Conservation (phyloP, 2,888 invertebrate species). For the Idaea straminata region DNA sequence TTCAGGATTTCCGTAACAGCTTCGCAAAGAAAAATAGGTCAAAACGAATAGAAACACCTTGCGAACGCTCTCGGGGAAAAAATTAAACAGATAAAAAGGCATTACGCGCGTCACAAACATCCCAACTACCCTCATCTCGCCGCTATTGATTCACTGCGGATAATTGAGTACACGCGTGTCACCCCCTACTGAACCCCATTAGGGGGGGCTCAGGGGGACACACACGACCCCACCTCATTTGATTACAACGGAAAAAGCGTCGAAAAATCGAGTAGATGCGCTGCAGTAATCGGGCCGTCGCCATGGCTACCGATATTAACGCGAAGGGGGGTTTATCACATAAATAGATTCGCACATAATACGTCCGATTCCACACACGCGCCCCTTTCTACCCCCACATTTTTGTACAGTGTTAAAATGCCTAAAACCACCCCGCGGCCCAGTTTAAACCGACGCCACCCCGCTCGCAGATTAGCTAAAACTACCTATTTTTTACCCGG, state of each 20-base stretch:
- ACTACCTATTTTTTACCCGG: constrained; percentile 84
- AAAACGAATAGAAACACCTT: constrained; percentile 9
- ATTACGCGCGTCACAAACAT: constrained; percentile 64
- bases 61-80: constrained; percentile 32
- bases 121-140: constrained; percentile 78
- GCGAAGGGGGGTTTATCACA: constrained; percentile 61
- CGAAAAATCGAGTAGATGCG: constrained; percentile 77
- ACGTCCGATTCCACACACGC: constrained; percentile 74
- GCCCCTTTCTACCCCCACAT: constrained; percentile 52
- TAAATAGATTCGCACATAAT: constrained; percentile 79
- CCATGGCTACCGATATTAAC: constrained; percentile 77
- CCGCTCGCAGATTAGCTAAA: constrained; percentile 83
- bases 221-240: constrained; percentile 76
- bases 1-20: background rate
- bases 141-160: constrained; percentile 80
- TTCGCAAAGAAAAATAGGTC: background rate
- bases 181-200: constrained; percentile 41
- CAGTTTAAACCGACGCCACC: constrained; percentile 45
- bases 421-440: constrained; percentile 67
- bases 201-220: constrained; percentile 33
- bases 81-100: constrained; percentile 65
- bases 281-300: constrained; percentile 75
- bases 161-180: constrained; percentile 80
- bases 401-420: constrained; percentile 78
- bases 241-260: constrained; percentile 80